Conservation (phyloP, 2,888 invertebrate genomes). For the Agriopis aurantiaria region DNA sequence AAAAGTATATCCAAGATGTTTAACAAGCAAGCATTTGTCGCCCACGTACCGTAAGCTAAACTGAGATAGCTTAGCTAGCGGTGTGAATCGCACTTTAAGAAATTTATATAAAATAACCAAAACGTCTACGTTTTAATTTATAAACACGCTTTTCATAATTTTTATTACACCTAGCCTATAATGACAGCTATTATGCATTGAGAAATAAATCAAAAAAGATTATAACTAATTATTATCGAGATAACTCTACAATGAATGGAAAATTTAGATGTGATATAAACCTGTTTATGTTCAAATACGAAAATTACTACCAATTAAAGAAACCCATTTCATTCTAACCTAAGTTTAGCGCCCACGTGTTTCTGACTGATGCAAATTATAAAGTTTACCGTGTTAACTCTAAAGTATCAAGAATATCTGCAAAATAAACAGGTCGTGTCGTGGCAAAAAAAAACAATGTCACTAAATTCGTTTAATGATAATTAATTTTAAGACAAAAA, state of each 20-base stretch:
- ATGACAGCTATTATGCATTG: constrained; percentile 28
- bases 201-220: constrained; percentile 41
- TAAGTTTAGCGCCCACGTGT: constrained; percentile 37
- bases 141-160: constrained; percentile 25
- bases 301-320: constrained; percentile 43
- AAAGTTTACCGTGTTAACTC: neutral
- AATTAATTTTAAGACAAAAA: neutral
- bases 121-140: constrained; percentile 7
- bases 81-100: neutral
- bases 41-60: no score
- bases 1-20: no score
- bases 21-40: no score
- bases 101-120: constrained; percentile 5
- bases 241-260: constrained; percentile 35
- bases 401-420: neutral
- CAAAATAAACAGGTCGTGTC: neutral
- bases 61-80: neutral
- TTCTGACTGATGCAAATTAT: constrained; percentile 23
- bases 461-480: neutral
- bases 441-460: neutral
- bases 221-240: constrained; percentile 42
- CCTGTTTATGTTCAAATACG: constrained; percentile 39
- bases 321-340: constrained; percentile 17
- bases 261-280: constrained; percentile 40
- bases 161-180: constrained; percentile 22